Evolutionary conservation across 2,797 vertebrate species (phyloP).

Genomic region (Saxicola maurus): DNA sequence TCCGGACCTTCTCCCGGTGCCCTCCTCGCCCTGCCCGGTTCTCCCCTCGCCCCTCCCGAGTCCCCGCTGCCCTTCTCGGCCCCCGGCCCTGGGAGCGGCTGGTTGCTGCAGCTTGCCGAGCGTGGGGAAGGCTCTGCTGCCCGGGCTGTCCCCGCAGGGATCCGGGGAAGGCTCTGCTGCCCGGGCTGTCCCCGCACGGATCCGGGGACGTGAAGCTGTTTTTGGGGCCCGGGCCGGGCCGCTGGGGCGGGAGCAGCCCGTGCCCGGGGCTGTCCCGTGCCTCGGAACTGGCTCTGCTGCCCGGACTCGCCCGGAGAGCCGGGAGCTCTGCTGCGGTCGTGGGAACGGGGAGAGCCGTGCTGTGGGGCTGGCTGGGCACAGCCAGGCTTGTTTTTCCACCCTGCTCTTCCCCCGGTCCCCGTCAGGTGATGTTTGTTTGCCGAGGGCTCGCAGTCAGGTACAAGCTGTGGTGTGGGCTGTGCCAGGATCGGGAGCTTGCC

Average conservation of each 20-base stretch:
- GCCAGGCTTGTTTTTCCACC: neutral
- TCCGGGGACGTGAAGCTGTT: neutral
- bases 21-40: too few relatives aligned
- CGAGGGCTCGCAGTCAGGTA: neutral
- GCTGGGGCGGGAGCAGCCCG: accelerated
- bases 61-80: too few relatives aligned
- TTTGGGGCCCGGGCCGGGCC: neutral
- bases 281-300: neutral
- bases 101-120: neutral
- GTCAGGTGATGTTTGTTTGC: conserved; percentile 20
- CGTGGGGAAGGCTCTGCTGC: too few relatives aligned
- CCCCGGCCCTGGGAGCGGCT: neutral
- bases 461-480: neutral
- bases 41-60: neutral
- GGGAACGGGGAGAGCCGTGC: neutral
- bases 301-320: neutral
- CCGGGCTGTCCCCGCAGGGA: neutral
- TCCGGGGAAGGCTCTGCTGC: neutral
- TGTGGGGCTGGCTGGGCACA: neutral
- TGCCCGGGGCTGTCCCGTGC: neutral
- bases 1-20: neutral
- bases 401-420: neutral
- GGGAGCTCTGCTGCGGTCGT: neutral
- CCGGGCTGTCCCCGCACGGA: neutral
- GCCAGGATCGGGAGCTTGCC: neutral